Base-by-base conservation (phyloP, 2,888 invertebrate species). In the Aplocera efformata region DNA sequence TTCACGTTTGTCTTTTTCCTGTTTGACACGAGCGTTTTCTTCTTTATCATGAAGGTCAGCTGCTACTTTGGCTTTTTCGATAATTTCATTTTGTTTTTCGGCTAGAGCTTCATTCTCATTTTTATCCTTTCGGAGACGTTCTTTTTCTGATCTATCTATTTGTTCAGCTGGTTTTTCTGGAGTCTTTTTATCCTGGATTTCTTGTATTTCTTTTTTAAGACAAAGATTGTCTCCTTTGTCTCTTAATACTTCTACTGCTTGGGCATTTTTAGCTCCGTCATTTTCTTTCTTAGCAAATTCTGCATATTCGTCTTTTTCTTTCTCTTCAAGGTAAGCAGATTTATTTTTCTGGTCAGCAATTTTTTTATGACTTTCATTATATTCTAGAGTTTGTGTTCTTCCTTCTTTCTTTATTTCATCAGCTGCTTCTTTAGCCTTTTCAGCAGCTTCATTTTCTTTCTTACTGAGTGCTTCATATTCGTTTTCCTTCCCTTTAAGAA, bases 131-230 rank as follows among this genome's bases (percentile, higher is more conserved):
- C 41, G 11, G 6, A 23, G 11, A n/a, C 7, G 22, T 22, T 7
- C 6, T 7, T 47, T 32, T 10, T 32, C 24, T n/a, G n/a, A n/a
- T n/a, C n/a, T n/a, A n/a, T n/a, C n/a, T n/a, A n/a, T 37, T 11
- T 39, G 21, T 39, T 32, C 9, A 11, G 24, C 7, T 10, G 2
- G 1, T 7, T 11, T 7, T 8, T 17, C 6, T 5, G 17, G 13
- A 6, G n/a, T 17, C 1, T 30, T 13, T 30, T 8, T 30, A 21
- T 7, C 10, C 7, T 20, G 6, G 9, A 1, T 6, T 22, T 38
- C 26, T 8, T 39, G 34, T 29, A 42, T 31, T 31, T 50, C 44
- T 44, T 45, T 34, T 47, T 35, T 44, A 35, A 47, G 43, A 7
- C 38, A 28, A 23, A 39, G 37, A n/a, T n/a, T n/a, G n/a, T n/a